Percentiles rank a stretch among this genome's conserved stretches.
These are phyloP conservation scores for Apteryx owenii DNA, from an alignment of 2,113 vertebrate genomes.

Conservation along the genomic window DNA sequence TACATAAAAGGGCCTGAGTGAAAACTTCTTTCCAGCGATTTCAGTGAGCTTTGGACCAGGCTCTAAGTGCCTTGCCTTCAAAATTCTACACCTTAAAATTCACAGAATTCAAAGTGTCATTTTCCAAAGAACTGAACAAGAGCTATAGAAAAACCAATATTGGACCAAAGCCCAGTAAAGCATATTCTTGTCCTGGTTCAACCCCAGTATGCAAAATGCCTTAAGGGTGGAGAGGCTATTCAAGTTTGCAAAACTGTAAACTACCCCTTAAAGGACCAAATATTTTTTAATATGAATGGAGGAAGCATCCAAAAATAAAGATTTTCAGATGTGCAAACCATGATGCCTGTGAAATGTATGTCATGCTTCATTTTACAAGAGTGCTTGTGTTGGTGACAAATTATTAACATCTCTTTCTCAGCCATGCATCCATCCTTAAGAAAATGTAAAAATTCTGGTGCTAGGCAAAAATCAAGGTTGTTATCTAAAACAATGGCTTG, in stretches of 20 bases:
- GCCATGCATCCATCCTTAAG: not conserved
- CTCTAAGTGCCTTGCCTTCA: not conserved
- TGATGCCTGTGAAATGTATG: fast-evolving
- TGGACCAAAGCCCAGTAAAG: not conserved
- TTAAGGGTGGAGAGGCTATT: not conserved
- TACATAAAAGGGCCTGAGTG: not conserved
- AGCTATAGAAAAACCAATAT: not conserved
- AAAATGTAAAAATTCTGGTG: not conserved
- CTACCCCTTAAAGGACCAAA: not conserved
- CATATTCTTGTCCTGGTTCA: not conserved
- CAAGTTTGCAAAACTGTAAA: not conserved
- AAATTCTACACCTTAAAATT: not conserved
- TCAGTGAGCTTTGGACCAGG: not conserved
- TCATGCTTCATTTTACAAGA: not conserved
- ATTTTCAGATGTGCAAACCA: not conserved
- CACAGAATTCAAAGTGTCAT: not conserved
- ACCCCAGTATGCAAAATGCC: not conserved
- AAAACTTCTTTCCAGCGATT: not conserved
- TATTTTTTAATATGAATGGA: not conserved
- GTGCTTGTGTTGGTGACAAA: not conserved
- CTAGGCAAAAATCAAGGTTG: not conserved
- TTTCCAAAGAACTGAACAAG: not conserved
- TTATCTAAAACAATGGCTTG: not conserved
- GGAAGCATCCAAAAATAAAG: not conserved
- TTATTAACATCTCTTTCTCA: not conserved